Evolutionary conservation across 1,140 invertebrate genomes (phyloP).

Genomic region (Psilanteris sp.): DNA sequence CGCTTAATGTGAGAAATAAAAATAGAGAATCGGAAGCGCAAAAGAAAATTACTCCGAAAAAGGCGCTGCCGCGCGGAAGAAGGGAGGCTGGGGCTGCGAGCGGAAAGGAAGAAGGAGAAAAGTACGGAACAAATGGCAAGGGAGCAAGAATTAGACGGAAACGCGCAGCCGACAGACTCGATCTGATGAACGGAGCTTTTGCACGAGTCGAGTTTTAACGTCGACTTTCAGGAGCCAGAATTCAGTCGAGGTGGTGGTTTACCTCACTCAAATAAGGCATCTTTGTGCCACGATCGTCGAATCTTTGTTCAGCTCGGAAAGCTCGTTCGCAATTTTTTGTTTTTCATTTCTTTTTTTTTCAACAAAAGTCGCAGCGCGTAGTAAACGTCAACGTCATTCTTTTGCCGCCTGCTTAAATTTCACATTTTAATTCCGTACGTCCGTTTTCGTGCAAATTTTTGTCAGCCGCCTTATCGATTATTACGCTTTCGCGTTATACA

Average conservation of each 20-base stretch:
- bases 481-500: no score
- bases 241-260: conserved; percentile 54
- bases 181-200: conserved; percentile 63
- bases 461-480: not conserved
- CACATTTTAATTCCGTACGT: conserved; percentile 27
- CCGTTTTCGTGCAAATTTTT: not conserved
- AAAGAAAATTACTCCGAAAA: conserved; percentile 58
- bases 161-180: conserved; percentile 52
- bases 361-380: conserved; percentile 47
- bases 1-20: conserved; percentile 65
- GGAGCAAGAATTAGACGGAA: conserved; percentile 62
- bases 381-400: conserved; percentile 33
- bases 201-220: conserved; percentile 52
- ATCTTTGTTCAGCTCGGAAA: conserved; percentile 59
- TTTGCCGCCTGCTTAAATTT: conserved; percentile 29
- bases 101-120: conserved; percentile 52
- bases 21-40: conserved; percentile 46
- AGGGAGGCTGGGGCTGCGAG: conserved; percentile 5
- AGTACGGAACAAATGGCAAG: conserved; percentile 55
- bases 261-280: conserved; percentile 60
- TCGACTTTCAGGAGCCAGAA: conserved; percentile 61
- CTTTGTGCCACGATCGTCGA: conserved; percentile 57
- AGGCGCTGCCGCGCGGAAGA: conserved; percentile 50
- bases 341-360: conserved; percentile 23
- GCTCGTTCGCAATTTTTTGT: conserved; percentile 24